phyloP scores from a whole-genome alignment of 2,113 vertebrate species.

The Poeciliopsis retropinna region DNA sequence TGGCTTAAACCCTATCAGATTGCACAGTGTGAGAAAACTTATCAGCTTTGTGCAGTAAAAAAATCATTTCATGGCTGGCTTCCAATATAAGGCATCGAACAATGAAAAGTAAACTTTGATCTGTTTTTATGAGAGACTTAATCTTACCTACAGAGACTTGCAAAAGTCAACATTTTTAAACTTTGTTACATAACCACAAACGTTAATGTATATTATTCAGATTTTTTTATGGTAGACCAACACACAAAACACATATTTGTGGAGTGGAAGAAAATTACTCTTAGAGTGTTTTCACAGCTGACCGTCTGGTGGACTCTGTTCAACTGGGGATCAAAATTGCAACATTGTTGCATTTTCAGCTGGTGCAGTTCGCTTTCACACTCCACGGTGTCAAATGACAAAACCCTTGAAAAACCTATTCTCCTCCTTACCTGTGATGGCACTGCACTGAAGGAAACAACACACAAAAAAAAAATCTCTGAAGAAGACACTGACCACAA shows the following conservation, averaged over 20 bases:
- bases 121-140: conserved; percentile 26
- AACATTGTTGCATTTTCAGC: too few species aligned
- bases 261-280: neutral
- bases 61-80: conserved; percentile 27
- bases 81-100: conserved; percentile 16
- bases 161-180: neutral
- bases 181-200: neutral
- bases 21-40: conserved; percentile 28
- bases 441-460: too few species aligned
- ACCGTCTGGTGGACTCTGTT: too few species aligned
- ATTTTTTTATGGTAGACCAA: neutral
- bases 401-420: too few species aligned
- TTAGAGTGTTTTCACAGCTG: neutral
- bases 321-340: too few species aligned
- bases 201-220: neutral
- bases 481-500: too few species aligned
- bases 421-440: too few species aligned
- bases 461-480: too few species aligned
- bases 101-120: conserved; percentile 46
- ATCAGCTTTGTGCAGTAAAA: conserved; percentile 36
- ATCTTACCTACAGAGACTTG: conserved; percentile 9
- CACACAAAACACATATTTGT: neutral
- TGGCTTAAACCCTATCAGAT: conserved; percentile 32
- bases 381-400: too few species aligned
- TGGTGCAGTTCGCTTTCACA: too few species aligned